Evolutionary conservation across 1,140 invertebrate genomes (phyloP).

Genomic region (Doryteuthis pealeii): DNA sequence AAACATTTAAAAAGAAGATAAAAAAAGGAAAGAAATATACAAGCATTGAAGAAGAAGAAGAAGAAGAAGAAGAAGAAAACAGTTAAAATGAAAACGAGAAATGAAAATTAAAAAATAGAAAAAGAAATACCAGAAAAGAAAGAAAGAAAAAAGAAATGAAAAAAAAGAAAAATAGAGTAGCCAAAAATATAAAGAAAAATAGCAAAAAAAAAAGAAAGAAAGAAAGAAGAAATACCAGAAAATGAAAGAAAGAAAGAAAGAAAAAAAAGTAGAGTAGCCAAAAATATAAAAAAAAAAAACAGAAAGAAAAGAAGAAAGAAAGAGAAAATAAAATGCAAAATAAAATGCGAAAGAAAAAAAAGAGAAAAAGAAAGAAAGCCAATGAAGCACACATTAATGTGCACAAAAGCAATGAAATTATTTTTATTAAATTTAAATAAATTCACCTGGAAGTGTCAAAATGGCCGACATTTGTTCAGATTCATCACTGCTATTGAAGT

Average conservation of each 20-base stretch:
- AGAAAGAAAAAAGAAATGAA: not conserved
- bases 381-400: too few relatives aligned
- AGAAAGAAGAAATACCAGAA: not conserved
- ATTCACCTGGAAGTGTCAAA: conserved; percentile 2
- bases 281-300: not conserved
- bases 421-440: too few relatives aligned
- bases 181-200: not conserved
- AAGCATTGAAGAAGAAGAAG: not conserved
- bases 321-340: too few relatives aligned
- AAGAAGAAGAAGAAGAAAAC: not conserved
- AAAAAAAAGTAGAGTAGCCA: not conserved
- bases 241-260: not conserved
- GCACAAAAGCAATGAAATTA: too few relatives aligned
- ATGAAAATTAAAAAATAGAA: not conserved
- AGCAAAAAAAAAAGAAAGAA: not conserved
- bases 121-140: not conserved
- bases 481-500: conserved; percentile 64
- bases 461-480: conserved; percentile 58
- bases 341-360: too few relatives aligned
- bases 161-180: not conserved
- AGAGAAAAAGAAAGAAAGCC: too few relatives aligned
- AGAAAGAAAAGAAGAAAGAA: not conserved
- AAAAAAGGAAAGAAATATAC: too few relatives aligned
- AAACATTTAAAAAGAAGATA: too few relatives aligned
- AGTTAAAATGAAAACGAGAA: not conserved